Evolutionary conservation across 37 sponge, comb jelly and placozoan species (phyloP), one percentile per base, ranked within the genome.

Genomic region (Bolinopsis microptera): DNA sequence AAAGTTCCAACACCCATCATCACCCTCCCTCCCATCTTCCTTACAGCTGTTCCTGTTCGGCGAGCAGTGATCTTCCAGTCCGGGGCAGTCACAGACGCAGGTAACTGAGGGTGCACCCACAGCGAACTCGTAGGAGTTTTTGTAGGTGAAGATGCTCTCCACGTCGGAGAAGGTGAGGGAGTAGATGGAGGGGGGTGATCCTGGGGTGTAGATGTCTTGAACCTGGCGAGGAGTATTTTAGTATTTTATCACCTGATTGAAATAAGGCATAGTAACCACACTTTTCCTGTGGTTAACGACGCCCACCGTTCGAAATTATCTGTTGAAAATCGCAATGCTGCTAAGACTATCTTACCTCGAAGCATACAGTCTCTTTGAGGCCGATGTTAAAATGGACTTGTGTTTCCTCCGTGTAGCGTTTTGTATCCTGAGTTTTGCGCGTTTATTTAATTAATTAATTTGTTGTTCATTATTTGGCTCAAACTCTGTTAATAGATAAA

Each of bases 141-240:
- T 86, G 48, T 86, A 86, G 61, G 90, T 86, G 48, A 86, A 86
- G 61, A 34, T 86, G 90, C 90, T 86, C 25, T 86, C 90, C 3
- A 86, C 90, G 25, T 21, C 41, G 31, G 25, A 23, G 48, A 86
- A 86, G 28, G 90, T 35, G 33, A 77, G 80, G 34, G 80, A 77
- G 80, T 77, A 77, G 80, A 77, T 77, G 33, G 80, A 34, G 36
- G 80, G 36, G 13, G 61, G 61, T 5, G 61, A 48, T 48, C 61
- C 61, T 5, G 61, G 61, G 61, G 61, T 48, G 61, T 48, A 48
- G 61, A 48, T 48, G 61, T 48, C 61, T 48, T 18, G 9, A 18
- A 48, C 61, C 61, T 48, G 61, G 13, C n/a, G n/a, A n/a, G n/a
- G n/a, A n/a, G n/a, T n/a, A n/a, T n/a, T n/a, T n/a, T n/a, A n/a